Conservation (phyloP, 2,888 invertebrate species). For the Drosophila eohydei region DNA sequence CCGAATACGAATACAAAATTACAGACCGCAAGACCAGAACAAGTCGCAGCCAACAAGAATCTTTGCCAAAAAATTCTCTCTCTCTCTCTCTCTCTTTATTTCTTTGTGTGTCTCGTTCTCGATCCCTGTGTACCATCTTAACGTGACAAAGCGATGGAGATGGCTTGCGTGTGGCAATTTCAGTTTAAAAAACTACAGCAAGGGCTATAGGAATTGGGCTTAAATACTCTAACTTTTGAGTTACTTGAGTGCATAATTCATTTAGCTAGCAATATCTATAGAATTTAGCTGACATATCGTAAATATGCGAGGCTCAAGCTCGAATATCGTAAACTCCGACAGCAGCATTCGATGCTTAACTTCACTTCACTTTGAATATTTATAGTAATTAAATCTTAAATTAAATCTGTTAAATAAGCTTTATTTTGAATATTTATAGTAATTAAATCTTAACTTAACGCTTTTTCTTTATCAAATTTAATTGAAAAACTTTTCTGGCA, state of each 20-base stretch:
- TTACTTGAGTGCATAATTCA: background rate
- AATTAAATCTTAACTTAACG: too few species aligned
- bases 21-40: slow-evolving; percentile 57
- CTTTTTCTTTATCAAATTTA: too few species aligned
- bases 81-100: background rate
- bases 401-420: too few species aligned
- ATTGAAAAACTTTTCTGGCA: too few species aligned
- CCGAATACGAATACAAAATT: slow-evolving; percentile 79
- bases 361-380: too few species aligned
- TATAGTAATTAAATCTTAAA: too few species aligned
- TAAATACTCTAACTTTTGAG: slow-evolving; percentile 42
- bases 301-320: background rate
- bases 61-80: slow-evolving; percentile 49
- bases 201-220: slow-evolving; percentile 11
- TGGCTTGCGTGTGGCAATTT: slow-evolving; percentile 86
- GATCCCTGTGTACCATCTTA: slow-evolving; percentile 41
- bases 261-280: too few species aligned
- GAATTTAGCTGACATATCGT: background rate
- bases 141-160: slow-evolving; percentile 84
- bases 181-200: slow-evolving; percentile 74
- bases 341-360: background rate
- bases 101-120: slow-evolving; percentile 1
- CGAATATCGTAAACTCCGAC: background rate
- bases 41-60: slow-evolving; percentile 49
- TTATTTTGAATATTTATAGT: too few species aligned